These are phyloP conservation scores for Paguma larvata DNA, from an alignment of 2,797 vertebrate species.

Conservation along the genomic window DNA sequence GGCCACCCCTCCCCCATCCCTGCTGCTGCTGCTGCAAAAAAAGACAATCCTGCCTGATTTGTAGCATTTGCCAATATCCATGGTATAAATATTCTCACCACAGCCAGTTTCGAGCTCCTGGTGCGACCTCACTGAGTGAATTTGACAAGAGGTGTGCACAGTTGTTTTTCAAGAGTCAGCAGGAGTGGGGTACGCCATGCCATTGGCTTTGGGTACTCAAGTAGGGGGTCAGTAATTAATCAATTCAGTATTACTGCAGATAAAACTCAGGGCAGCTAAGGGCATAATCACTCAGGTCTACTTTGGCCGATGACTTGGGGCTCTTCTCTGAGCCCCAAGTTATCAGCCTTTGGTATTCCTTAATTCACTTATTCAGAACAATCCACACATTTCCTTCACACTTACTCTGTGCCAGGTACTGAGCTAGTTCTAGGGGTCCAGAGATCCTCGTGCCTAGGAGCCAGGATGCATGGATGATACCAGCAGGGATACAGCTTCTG, in stretches of 20 bases:
- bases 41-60: background rate
- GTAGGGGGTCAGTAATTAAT: background rate
- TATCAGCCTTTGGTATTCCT: background rate
- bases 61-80: background rate
- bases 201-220: background rate
- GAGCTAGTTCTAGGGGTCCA: background rate
- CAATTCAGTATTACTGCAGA: background rate
- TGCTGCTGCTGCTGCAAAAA: too few species aligned
- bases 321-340: background rate
- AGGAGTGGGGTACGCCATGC: too few species aligned
- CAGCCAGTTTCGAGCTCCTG: background rate
- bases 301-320: background rate
- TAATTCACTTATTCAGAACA: background rate
- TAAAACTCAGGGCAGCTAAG: background rate
- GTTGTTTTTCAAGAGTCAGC: background rate
- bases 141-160: background rate
- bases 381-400: background rate
- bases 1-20: background rate
- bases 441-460: fast-evolving
- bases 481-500: fast-evolving
- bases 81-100: background rate
- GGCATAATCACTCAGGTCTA: background rate
- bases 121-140: fast-evolving
- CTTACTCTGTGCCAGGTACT: background rate
- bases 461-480: fast-evolving